Base-by-base conservation (phyloP, 1,140 invertebrate species). In the Drosophila teissieri region DNA sequence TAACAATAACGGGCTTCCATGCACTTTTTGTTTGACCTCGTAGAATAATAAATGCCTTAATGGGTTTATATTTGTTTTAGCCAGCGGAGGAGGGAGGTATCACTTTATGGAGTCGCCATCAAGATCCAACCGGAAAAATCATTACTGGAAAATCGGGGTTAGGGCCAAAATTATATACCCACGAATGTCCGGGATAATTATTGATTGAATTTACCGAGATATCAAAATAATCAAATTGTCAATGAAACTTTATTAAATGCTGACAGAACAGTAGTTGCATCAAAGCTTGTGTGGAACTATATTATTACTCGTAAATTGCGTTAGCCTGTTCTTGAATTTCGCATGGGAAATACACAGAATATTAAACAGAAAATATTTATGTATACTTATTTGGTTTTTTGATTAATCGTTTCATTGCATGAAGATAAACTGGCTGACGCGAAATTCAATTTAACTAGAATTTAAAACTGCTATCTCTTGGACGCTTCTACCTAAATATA, bases 1-100 rank as follows among this genome's bases (percentile, higher is more conserved):
- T 84, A 90, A 90, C 73, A 89, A 84, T 84, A 88, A 84, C 76
- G 79, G 46, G 56, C 39, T 75, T 75, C 44, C 72, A 73, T 62
- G 27, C 49, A 48, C 7, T 37, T 36, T 63, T 44, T 63, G 14
- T 44, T n/a, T 15, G 22, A 11, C 36, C 42, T 46, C 27, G 17
- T 40, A 67, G 52, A 78, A 74, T 69, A 82, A 62, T 78, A 65
- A 42, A 70, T 64, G 64, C 49, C 61, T 49, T 81, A 86, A 82
- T 85, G 69, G 78, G 45, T 55, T 63, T 80, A 17, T 64, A 17
- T 79, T 52, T 60, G 44, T 17, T 39, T 54, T 67, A 44, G 36
- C 11, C 40, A 17, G 42, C 42, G 24, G 36, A 4, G 12, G 22
- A 10, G 53, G 37, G 44, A 22, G 53, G 37, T 17, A 8, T 36